These are phyloP conservation scores for Callyntrura sp. DNA, from an alignment of 2,888 invertebrate genomes.

Conservation along the genomic window DNA sequence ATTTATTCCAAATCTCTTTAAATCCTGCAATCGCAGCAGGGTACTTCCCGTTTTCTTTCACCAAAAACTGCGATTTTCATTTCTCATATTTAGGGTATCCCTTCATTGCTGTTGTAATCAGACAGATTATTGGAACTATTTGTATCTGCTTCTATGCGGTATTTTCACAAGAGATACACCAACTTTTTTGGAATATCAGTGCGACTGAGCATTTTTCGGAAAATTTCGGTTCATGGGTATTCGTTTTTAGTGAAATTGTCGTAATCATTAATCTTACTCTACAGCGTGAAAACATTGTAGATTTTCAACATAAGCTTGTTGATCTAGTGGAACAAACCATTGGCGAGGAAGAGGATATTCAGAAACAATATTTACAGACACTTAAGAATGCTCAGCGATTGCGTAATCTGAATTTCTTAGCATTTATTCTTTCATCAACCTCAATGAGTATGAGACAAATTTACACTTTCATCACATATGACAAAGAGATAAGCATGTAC, in stretches of 20 bases:
- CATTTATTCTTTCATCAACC: background rate
- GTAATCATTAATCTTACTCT: background rate
- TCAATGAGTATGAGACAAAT: background rate
- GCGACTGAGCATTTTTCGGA: background rate
- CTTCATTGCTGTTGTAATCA: background rate
- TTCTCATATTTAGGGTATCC: slow-evolving; percentile 2
- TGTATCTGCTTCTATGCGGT: background rate
- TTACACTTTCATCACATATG: background rate
- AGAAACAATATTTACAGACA: background rate
- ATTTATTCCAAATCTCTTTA: background rate
- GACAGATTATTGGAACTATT: background rate
- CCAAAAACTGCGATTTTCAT: background rate
- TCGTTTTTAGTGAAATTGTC: background rate
- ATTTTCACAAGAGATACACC: background rate
- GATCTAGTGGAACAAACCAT: background rate
- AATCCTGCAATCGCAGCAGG: background rate
- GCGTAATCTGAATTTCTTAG: background rate
- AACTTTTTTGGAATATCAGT: background rate
- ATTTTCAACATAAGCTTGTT: slow-evolving; percentile 3
- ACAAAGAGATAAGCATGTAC: background rate
- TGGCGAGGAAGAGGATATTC: background rate
- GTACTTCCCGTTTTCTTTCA: slow-evolving; percentile 8
- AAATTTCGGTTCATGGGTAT: background rate
- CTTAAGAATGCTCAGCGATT: background rate
- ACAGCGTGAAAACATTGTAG: background rate